Evolutionary conservation across 64 coral and sea anemone species (phyloP).

Genomic region (Montipora cactus): DNA sequence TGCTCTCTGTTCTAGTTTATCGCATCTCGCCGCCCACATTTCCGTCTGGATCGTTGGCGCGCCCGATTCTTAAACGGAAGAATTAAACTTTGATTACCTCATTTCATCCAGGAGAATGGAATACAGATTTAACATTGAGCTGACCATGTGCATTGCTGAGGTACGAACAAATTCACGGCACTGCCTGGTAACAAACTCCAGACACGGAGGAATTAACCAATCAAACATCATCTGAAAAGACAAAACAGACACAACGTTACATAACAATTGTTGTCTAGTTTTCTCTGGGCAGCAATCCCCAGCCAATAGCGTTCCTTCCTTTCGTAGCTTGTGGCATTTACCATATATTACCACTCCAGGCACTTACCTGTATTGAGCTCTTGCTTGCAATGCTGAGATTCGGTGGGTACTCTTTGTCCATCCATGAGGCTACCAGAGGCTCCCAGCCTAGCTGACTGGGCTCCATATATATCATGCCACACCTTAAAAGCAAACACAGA

Average conservation of each 20-base stretch:
- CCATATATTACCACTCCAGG: background rate
- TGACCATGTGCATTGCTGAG: conserved; percentile 91
- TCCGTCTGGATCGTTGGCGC: too few relatives aligned
- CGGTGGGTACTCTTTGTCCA: conserved; percentile 81
- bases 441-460: conserved; percentile 84
- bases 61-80: background rate
- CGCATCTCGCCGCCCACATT: too few relatives aligned
- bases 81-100: conserved; percentile 44
- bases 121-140: conserved; percentile 83
- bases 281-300: background rate
- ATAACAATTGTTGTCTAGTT: too few relatives aligned
- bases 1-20: too few relatives aligned
- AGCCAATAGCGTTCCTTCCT: background rate
- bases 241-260: background rate
- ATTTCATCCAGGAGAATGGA: conserved; percentile 89
- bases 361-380: conserved; percentile 82
- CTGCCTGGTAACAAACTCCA: conserved; percentile 85
- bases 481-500: conserved; percentile 41
- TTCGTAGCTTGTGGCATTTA: background rate
- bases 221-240: conserved; percentile 91
- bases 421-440: conserved; percentile 89
- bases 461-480: conserved; percentile 99
- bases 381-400: conserved; percentile 70
- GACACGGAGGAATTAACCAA: conserved; percentile 88
- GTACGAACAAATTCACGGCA: conserved; percentile 92